Base-by-base conservation (phyloP, 2,888 invertebrate species). In the Sphecodes monilicornis region DNA sequence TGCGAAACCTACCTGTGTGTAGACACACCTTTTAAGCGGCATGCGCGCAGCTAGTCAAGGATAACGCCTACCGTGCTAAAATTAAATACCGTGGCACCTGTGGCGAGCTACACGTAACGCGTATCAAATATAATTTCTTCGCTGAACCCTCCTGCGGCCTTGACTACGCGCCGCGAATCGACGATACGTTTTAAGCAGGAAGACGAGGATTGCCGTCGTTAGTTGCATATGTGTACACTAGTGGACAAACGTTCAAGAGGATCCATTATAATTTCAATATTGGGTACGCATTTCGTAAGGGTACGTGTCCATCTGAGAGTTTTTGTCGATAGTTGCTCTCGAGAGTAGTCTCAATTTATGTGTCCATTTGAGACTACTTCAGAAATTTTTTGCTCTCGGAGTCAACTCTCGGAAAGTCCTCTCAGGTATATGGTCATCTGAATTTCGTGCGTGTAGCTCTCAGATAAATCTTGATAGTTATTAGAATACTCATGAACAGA, bases 11-110 rank as follows among this genome's bases (percentile, higher is more conserved):
- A 32, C 22, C 32, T 66, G 64, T 32, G 32, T 8, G 22, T 18
- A 22, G 64, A 36, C 64, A 22, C 36, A 36, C 64, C 64, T 66
- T 66, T 66, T 36, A 1, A 66, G 64, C 64, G 64, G 64, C 68
- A 39, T n/a, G n/a, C 68, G 68, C n/a, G 81, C 75, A 77, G 77
- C 85, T 85, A 86, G 79, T 86, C 86, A 86, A 86, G 86, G 86
- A 86, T 86, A 86, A 86, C 86, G 86, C 85, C 86, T 86, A 86
- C 86, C 78, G 85, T 71, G 86, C 86, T 86, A 86, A 86, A 86
- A 86, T 86, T 86, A 86, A 86, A 86, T 85, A 85, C 78, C 86
- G 68, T 70, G 82, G 82, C 86, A 86, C 86, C 85, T 86, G 86
- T 75, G 77, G 57, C 69, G 69, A 73, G 82, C 72, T 75, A 73